Conservation (phyloP, 2,888 invertebrate species). For the Lydus trimaculatus region DNA sequence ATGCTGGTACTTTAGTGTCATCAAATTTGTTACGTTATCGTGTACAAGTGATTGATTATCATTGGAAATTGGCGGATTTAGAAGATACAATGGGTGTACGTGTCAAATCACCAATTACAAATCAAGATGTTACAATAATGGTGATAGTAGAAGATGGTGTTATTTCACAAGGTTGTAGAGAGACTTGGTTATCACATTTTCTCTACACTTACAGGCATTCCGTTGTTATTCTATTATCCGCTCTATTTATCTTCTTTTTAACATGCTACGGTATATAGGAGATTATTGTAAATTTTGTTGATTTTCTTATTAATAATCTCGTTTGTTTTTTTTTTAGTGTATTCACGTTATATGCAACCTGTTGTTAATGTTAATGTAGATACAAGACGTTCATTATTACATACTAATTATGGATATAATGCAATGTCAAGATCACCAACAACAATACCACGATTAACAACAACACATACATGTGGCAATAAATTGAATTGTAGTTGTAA, state of each 20-base stretch:
- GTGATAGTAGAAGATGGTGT: slow-evolving; percentile 35
- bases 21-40: slow-evolving; percentile 43
- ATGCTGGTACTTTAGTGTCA: slow-evolving; percentile 39
- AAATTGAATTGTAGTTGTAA: slow-evolving; percentile 15
- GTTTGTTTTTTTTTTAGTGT: slow-evolving; percentile 48
- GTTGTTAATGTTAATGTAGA: slow-evolving; percentile 54
- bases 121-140: slow-evolving; percentile 41
- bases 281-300: slow-evolving; percentile 5
- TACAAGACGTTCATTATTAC: slow-evolving; percentile 34
- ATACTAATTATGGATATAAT: background rate
- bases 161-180: slow-evolving; percentile 22
- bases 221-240: slow-evolving; percentile 37
- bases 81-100: slow-evolving; percentile 54
- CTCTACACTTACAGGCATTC: slow-evolving; percentile 41
- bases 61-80: slow-evolving; percentile 56
- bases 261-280: slow-evolving; percentile 55
- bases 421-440: background rate
- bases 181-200: slow-evolving; percentile 35
- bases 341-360: slow-evolving; percentile 56
- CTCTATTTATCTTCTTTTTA: slow-evolving; percentile 52
- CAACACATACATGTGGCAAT: slow-evolving; percentile 18
- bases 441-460: slow-evolving; percentile 5
- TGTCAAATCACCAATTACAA: slow-evolving; percentile 51
- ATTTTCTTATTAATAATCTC: background rate
- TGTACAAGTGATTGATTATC: slow-evolving; percentile 55